Percentiles rank a stretch among this genome's conserved stretches.
These are phyloP conservation scores for Mechanitis messenoides DNA, from an alignment of 2,888 invertebrate genomes.

Conservation along the genomic window DNA sequence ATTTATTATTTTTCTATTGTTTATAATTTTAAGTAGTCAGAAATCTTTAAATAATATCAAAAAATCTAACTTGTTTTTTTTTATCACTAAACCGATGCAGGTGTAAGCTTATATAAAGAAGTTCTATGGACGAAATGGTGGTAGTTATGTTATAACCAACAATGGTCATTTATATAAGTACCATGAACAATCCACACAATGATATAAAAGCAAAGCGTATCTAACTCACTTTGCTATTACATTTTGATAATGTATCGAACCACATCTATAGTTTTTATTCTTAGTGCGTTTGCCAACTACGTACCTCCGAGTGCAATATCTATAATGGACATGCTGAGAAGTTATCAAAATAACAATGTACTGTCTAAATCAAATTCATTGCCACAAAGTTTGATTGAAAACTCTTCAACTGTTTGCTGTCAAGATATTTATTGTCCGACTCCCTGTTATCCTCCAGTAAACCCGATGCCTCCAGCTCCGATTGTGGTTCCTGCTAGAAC, in stretches of 20 bases:
- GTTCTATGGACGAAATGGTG: neutral
- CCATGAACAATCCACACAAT: constrained; percentile 8
- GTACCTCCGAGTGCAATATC: neutral
- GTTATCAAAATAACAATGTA: constrained; percentile 3
- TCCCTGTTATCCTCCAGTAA: constrained; percentile 25
- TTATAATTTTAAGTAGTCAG: constrained; percentile 3
- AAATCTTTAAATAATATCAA: neutral
- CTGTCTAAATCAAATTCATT: neutral
- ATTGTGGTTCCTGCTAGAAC: constrained; percentile 45
- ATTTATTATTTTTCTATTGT: constrained; percentile 18
- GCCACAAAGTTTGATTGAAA: neutral
- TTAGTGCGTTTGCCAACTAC: neutral
- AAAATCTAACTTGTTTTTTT: neutral
- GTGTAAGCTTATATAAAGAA: constrained; percentile 4
- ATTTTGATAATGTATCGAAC: constrained; percentile 13
- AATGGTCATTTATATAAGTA: constrained; percentile 9
- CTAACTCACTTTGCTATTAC: neutral
- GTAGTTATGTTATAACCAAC: constrained; percentile 5
- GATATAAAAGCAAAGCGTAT: constrained; percentile 8
- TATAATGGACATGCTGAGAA: constrained; percentile 12
- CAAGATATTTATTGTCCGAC: constrained; percentile 20
- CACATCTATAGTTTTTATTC: constrained; percentile 6
- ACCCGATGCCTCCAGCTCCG: constrained; percentile 35
- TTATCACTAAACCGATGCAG: neutral
- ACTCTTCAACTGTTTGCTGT: constrained; percentile 17